Evolutionary conservation across 2,113 vertebrate species (phyloP).

Genomic region (Thamnaconus septentrionalis): DNA sequence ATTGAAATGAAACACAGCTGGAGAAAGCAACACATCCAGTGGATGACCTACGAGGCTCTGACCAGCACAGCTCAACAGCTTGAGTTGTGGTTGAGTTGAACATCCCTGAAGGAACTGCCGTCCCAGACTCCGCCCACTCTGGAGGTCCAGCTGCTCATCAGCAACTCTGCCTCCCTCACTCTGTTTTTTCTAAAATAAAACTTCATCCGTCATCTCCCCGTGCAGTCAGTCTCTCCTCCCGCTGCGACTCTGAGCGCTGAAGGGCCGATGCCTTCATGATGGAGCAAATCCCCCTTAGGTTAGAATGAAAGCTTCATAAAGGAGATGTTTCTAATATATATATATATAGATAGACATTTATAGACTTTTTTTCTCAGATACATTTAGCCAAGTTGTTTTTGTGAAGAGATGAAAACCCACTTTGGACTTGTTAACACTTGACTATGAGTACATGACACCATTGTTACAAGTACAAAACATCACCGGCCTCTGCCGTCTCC

Average conservation of each 20-base stretch:
- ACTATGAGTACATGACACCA: slow-evolving; percentile 67
- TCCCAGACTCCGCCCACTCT: slow-evolving; percentile 16
- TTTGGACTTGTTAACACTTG: slow-evolving; percentile 62
- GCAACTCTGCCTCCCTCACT: slow-evolving; percentile 29
- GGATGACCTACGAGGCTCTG: slow-evolving; percentile 8
- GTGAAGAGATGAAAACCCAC: slow-evolving; percentile 49
- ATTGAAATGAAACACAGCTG: slow-evolving; percentile 60
- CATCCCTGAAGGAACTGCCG: slow-evolving; percentile 34
- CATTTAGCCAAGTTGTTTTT: slow-evolving; percentile 52
- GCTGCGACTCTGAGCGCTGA: slow-evolving; percentile 22
- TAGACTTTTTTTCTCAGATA: slow-evolving; percentile 37
- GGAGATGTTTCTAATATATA: slow-evolving; percentile 47
- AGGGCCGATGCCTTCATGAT: slow-evolving; percentile 4
- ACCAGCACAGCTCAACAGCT: too few species aligned
- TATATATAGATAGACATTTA: neutral
- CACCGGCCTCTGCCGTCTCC: slow-evolving; percentile 61
- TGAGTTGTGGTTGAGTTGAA: too few species aligned
- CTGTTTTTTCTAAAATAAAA: neutral
- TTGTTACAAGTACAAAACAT: slow-evolving; percentile 67
- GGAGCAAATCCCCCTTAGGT: slow-evolving; percentile 3
- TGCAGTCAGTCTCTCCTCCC: slow-evolving; percentile 10
- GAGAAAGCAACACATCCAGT: slow-evolving; percentile 64
- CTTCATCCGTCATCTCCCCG: slow-evolving; percentile 4
- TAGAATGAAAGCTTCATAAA: slow-evolving; percentile 41
- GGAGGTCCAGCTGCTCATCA: slow-evolving; percentile 9